phyloP scores from a whole-genome alignment of 1,140 invertebrate species.

The Drosophila bocki region DNA sequence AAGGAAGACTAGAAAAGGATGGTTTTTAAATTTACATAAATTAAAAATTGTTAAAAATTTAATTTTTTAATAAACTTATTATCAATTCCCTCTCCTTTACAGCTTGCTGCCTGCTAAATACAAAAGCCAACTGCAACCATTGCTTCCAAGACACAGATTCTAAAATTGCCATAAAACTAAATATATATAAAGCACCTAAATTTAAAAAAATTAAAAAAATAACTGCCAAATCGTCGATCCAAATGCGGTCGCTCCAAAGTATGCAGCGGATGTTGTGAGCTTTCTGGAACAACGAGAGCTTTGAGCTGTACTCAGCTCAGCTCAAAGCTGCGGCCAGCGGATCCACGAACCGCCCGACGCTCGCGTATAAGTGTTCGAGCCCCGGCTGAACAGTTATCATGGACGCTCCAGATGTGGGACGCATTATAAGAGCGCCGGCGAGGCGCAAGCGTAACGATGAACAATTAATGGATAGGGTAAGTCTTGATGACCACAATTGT shows the following conservation, averaged over 20 bases:
- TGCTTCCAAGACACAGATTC: slow-evolving; percentile 49
- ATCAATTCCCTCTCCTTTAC: slow-evolving; percentile 18
- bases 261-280: slow-evolving; percentile 45
- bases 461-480: slow-evolving; percentile 77
- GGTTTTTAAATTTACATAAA: not conserved
- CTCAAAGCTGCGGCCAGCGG: slow-evolving; percentile 38
- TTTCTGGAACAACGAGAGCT: slow-evolving; percentile 11
- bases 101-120: slow-evolving; percentile 34
- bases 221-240: slow-evolving; percentile 40
- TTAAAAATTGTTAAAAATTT: not conserved
- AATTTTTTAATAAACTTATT: too few relatives aligned
- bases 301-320: slow-evolving; percentile 24
- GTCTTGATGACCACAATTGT: not conserved
- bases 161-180: slow-evolving; percentile 49
- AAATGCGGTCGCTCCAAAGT: slow-evolving; percentile 32
- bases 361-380: slow-evolving; percentile 44
- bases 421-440: slow-evolving; percentile 77
- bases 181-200: not conserved
- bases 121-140: slow-evolving; percentile 43
- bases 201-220: slow-evolving; percentile 5
- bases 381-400: slow-evolving; percentile 46
- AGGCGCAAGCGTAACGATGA: slow-evolving; percentile 81
- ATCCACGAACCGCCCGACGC: slow-evolving; percentile 22
- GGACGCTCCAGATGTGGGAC: slow-evolving; percentile 74
- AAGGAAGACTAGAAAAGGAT: too few relatives aligned